A percentile compares a stretch with the other conserved stretches of the same genome.
Conservation (phyloP, 2,888 invertebrate genomes). For the Tenthredo scrophulariae region DNA sequence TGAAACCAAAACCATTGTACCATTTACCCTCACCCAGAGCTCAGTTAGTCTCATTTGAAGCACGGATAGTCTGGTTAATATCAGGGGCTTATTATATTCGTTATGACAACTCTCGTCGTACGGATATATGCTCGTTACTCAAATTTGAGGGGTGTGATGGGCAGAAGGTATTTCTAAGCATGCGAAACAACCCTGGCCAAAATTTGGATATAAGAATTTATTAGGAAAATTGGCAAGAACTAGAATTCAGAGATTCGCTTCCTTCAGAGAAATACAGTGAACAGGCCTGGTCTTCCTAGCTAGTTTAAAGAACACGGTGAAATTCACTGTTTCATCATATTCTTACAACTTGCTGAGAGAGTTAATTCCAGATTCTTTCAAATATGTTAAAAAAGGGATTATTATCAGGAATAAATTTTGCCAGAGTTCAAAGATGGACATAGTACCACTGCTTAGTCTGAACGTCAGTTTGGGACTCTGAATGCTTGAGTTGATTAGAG, state of each 20-base stretch:
- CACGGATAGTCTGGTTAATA: neutral
- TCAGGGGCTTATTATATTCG: neutral
- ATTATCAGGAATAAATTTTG: neutral
- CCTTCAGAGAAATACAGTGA: neutral
- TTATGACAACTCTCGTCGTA: neutral
- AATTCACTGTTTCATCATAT: neutral
- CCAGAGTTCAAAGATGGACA: neutral
- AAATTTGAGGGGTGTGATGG: neutral
- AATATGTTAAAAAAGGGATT: neutral
- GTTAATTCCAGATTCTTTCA: neutral
- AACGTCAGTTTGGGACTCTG: neutral
- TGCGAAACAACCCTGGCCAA: neutral
- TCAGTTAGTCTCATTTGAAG: slow-evolving; percentile 31
- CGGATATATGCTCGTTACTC: neutral
- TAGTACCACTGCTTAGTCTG: neutral
- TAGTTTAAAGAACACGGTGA: neutral
- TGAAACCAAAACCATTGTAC: slow-evolving; percentile 70
- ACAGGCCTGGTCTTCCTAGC: neutral
- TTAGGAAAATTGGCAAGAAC: neutral
- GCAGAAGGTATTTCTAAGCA: neutral
- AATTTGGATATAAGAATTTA: neutral
- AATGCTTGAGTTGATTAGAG: neutral
- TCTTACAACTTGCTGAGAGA: neutral
- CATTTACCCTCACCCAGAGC: slow-evolving; percentile 45
- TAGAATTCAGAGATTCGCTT: neutral